A percentile compares a stretch with the other conserved stretches of the same genome.
These are phyloP conservation scores for Lasaia peninsularis DNA, from an alignment of 1,140 invertebrate species.

Conservation along the genomic window DNA sequence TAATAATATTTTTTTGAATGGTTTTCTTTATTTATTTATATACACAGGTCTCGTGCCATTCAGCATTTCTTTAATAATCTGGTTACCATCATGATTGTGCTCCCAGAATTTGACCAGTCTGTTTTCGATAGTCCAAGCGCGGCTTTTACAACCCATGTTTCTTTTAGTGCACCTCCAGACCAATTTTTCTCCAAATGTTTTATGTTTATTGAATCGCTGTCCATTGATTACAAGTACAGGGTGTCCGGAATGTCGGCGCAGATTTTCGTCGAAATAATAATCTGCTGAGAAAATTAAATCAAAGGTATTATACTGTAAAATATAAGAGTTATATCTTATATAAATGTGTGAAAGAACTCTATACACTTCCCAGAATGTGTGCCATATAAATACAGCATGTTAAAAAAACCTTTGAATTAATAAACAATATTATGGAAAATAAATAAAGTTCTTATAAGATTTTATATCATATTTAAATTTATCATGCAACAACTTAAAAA, in stretches of 20 bases:
- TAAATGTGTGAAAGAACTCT: too few species aligned
- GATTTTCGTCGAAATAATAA: not conserved
- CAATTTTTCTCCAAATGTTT: not conserved
- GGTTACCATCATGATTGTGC: conserved; percentile 1
- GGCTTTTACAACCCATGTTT: conserved; percentile 3
- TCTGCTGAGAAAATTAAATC: not conserved
- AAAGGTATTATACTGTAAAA: too few species aligned
- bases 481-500: too few species aligned
- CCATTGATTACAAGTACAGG: not conserved
- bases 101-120: not conserved
- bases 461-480: too few species aligned
- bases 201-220: conserved; percentile 1
- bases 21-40: not conserved
- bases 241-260: not conserved
- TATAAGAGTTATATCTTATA: too few species aligned
- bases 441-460: too few species aligned
- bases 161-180: not conserved
- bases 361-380: too few species aligned
- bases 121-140: not conserved
- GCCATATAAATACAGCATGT: too few species aligned
- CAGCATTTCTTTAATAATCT: not conserved
- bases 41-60: conserved; percentile 5
- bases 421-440: too few species aligned
- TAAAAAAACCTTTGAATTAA: too few species aligned
- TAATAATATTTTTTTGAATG: not conserved